phyloP scores from a whole-genome alignment of 2,113 vertebrate genomes.

The Cettia cetti region DNA sequence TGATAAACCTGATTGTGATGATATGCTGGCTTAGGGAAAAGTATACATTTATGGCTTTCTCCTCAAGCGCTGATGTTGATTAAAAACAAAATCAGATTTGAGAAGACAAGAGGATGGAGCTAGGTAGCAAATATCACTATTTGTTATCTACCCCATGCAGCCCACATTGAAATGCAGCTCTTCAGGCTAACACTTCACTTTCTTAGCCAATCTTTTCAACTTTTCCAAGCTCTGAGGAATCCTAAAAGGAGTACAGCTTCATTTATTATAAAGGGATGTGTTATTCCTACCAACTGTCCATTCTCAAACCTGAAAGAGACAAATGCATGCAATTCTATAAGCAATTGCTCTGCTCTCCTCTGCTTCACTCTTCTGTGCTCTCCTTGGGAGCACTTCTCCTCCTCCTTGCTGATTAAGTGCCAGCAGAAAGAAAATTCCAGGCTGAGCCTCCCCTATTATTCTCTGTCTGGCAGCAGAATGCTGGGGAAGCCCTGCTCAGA shows the following conservation, averaged over 20 bases:
- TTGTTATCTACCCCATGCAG: background rate
- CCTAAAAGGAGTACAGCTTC: background rate
- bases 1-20: background rate
- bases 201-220: background rate
- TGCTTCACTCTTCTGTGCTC: background rate
- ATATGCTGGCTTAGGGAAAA: background rate
- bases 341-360: background rate
- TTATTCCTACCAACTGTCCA: background rate
- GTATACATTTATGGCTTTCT: background rate
- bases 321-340: background rate
- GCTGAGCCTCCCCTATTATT: background rate
- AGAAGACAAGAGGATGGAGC: background rate
- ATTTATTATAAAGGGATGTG: background rate
- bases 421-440: background rate
- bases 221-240: background rate
- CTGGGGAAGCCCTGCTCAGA: background rate
- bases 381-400: background rate
- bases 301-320: background rate
- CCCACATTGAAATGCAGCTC: background rate
- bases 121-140: background rate
- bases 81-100: background rate
- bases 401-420: background rate
- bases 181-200: background rate
- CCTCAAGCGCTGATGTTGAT: background rate
- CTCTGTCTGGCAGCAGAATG: background rate